phyloP scores from a whole-genome alignment of 2,888 invertebrate genomes.

The Parascotia fuliginaria region DNA sequence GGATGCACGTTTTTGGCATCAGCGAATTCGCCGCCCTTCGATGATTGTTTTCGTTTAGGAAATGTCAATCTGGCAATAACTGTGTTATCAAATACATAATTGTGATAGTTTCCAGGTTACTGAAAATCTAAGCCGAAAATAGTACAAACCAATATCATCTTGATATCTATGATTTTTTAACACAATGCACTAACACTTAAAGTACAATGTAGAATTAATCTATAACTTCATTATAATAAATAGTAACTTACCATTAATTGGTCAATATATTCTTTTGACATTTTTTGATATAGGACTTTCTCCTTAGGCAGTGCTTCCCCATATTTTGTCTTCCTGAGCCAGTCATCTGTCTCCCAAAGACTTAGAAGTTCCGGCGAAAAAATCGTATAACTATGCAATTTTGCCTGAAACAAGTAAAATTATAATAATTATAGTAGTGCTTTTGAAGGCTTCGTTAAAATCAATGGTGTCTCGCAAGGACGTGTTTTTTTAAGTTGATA shows the following conservation, averaged over 20 bases:
- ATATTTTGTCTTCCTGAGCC: slow-evolving; percentile 55
- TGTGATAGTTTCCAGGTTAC: slow-evolving; percentile 12
- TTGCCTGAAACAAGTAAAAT: slow-evolving; percentile 68
- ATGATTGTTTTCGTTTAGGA: slow-evolving; percentile 66
- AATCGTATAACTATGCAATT: slow-evolving; percentile 58
- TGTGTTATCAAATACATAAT: slow-evolving; percentile 32
- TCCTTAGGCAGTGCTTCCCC: slow-evolving; percentile 66
- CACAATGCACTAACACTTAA: too few species aligned
- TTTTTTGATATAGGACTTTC: slow-evolving; percentile 56
- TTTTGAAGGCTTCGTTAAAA: neutral
- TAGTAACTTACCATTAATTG: slow-evolving; percentile 64
- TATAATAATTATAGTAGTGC: neutral
- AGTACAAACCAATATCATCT: neutral
- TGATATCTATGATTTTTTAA: neutral
- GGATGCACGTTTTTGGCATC: slow-evolving; percentile 84
- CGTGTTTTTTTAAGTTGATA: too few species aligned
- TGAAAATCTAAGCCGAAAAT: neutral
- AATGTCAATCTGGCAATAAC: slow-evolving; percentile 52
- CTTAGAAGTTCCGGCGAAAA: slow-evolving; percentile 57
- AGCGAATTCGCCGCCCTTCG: slow-evolving; percentile 77
- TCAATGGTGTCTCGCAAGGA: too few species aligned
- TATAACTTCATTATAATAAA: neutral
- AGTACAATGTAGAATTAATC: neutral
- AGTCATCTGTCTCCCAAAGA: slow-evolving; percentile 61
- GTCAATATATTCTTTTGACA: slow-evolving; percentile 60